Evolutionary conservation across 2,797 vertebrate species (phyloP).

Genomic region (Capromys pilorides): DNA sequence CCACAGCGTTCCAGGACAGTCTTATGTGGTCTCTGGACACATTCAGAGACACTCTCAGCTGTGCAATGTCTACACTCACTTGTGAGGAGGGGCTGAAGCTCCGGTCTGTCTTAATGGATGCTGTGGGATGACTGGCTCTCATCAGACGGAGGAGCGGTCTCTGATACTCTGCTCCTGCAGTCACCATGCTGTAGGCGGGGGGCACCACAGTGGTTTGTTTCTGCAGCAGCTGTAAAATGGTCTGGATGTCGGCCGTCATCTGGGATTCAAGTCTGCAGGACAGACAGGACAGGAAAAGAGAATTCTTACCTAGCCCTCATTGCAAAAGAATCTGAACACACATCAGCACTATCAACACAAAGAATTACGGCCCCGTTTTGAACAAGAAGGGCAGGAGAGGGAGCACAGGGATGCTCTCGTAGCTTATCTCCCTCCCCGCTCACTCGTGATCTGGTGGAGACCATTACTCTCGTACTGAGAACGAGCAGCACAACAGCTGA

Average conservation of each 20-base stretch:
- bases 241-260: conserved; percentile 96
- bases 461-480: not conserved
- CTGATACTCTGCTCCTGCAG: conserved; percentile 90
- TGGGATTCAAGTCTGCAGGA: conserved; percentile 94
- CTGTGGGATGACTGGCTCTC: conserved; percentile 86
- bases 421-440: not conserved
- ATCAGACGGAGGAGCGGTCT: conserved; percentile 85
- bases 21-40: not conserved
- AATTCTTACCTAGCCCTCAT: not conserved
- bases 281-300: conserved; percentile 52
- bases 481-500: conserved; percentile 28
- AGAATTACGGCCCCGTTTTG: conserved; percentile 62
- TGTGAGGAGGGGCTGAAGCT: conserved; percentile 90
- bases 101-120: conserved; percentile 89
- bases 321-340: conserved; percentile 1
- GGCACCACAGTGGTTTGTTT: conserved; percentile 92
- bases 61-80: conserved; percentile 74
- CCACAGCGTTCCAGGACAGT: not conserved
- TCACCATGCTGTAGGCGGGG: conserved; percentile 96
- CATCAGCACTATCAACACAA: not conserved
- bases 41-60: not conserved
- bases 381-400: conserved; percentile 81
- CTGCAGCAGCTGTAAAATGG: conserved; percentile 96
- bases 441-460: not conserved
- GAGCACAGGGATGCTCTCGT: conserved; percentile 71